Evolutionary conservation across 2,797 vertebrate species (phyloP), one percentile per base, ranked within the genome.

Genomic region (Philypnodon macrostomus): DNA sequence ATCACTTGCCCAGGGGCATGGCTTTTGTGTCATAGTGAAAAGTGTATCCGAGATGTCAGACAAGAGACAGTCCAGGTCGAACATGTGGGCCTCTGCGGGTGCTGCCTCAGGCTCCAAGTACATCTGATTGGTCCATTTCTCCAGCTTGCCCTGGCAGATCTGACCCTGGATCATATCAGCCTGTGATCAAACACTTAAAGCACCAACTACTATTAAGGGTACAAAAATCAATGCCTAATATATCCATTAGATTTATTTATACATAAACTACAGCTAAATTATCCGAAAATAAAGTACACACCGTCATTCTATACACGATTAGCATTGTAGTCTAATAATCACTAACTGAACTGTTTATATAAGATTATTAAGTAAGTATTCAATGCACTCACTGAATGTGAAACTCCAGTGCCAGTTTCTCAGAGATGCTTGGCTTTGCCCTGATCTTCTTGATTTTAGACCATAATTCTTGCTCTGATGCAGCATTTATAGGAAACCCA

Each of bases 31-130:
- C 93, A 95, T 98, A 81, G 96, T 98, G 89, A 99, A 99, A 59
- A 99, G 90, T 0, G 96, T 99, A 82, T 99, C 96, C 0, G 96
- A 97, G 84, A 97, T 97, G 76, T 99, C 95, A 0, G 91, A 97
- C 74, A 99, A 81, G 61, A 97, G 94, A 73, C 89, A 93, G 66
- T 98, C 93, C 81, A 98, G 77, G 81, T 97, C 91, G 1, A 97
- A 95, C 84, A 92, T 92, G 84, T 94, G 94, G 65, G 88, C 89
- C 63, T 93, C 91, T 27, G 85, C 90, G 9, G 93, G 87, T 55
- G 88, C 85, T 0, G 88, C 85, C 33, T 93, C 90, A 15, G 94
- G 91, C 0, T 93, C 90, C 80, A 90, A 92, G 86, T 93, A 92
- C 39, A 92, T 91, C 76, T 95, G 93, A 81, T 86, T 81, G 62